Evolutionary conservation across 2,888 invertebrate species (phyloP), one percentile per base, ranked within the genome.

Genomic region (Orthosia cruda): DNA sequence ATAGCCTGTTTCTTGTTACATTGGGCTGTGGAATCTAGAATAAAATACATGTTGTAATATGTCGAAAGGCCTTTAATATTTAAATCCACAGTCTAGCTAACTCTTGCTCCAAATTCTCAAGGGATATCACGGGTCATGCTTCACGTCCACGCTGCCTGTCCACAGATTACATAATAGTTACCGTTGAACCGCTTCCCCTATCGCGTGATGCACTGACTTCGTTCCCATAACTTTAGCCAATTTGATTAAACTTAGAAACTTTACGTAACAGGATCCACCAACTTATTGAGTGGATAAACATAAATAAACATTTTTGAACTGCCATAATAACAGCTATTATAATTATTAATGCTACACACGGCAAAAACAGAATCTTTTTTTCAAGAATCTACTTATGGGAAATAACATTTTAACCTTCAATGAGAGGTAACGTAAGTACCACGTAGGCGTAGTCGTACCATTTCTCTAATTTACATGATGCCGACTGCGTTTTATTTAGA

Each of bases 201-300:
- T 59, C 59, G 52, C 47, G 40, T 61, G 70, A 58, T 65, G 23
- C 57, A 77, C 66, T 45, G 12, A 61, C 63, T 62, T 59, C 0
- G 16, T 82, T 18, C 20, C 52, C 47, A 55, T 54, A 84, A 86
- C 58, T 73, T 80, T 50, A 63, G 20, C 66, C 32, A 55, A 32
- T 55, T 71, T n/a, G 47, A 50, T 62, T 72, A 82, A 66, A 71
- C 45, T 57, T 54, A 47, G 81, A 81, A 84, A 87, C 71, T 86
- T 78, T 55, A 80, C 81, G 93, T 94, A 80, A 76, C 95, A 99
- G 99, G 97, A 98, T 99, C 84, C 98, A 98, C 93, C 97, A 97
- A 66, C 1, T 40, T n/a, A n/a, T n/a, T n/a, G n/a, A n/a, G n/a
- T n/a, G 4, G 40, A 9, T 40, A 40, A 40, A 40, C 1, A 9